Percentiles rank a stretch among this genome's conserved stretches.
Conservation (phyloP, 2,113 vertebrate species). For the Malurus elegans region DNA sequence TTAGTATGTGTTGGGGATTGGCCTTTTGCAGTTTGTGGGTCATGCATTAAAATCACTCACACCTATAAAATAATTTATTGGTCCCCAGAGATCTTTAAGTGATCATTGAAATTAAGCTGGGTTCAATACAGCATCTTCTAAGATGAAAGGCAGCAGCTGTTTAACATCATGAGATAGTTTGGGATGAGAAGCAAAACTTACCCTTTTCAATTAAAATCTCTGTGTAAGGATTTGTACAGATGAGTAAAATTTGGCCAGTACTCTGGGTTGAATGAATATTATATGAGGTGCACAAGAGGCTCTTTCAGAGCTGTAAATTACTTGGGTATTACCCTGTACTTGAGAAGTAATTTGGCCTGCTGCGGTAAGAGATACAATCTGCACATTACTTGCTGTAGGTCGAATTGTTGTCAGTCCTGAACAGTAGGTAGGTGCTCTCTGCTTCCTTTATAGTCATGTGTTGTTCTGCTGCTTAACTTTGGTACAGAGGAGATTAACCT, state of each 20-base stretch:
- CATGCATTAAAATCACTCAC: background rate
- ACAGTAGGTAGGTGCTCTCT: background rate
- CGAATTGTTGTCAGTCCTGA: background rate
- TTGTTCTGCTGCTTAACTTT: background rate
- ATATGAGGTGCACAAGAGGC: background rate
- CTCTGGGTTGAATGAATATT: background rate
- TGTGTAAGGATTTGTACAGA: background rate
- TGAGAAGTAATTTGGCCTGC: background rate
- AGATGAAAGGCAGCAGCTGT: background rate
- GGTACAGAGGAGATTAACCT: background rate
- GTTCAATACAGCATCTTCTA: background rate
- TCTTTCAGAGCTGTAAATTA: background rate
- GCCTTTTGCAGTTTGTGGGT: background rate
- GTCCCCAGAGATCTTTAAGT: background rate
- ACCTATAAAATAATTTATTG: background rate
- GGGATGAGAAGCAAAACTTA: background rate
- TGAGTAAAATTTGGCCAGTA: background rate
- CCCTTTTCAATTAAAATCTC: background rate
- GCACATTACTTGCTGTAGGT: background rate
- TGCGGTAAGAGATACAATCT: background rate
- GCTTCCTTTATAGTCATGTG: background rate
- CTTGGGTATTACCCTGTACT: background rate
- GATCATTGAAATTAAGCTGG: background rate
- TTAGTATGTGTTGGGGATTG: background rate
- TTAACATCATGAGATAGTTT: background rate